Conservation (phyloP, 2,888 invertebrate genomes). For the Hololepta plana region DNA sequence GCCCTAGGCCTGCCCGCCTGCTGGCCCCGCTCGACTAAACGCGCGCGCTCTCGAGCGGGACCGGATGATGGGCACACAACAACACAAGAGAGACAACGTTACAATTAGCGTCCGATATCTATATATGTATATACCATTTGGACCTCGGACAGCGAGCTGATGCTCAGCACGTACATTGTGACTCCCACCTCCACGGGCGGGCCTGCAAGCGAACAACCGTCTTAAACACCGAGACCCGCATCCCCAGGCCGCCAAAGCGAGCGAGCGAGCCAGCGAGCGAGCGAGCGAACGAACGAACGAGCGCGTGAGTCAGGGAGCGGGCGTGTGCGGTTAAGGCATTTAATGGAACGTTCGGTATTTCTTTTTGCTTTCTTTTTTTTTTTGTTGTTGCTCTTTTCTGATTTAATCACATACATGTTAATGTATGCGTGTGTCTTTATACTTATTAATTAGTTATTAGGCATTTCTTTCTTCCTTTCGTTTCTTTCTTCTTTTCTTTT, state of each 20-base stretch:
- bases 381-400: too few species aligned
- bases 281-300: too few species aligned
- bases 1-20: conserved; percentile 24
- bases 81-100: too few species aligned
- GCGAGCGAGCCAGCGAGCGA: conserved; percentile 10
- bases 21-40: conserved; percentile 18
- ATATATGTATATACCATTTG: conserved; percentile 72
- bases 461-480: too few species aligned
- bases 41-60: conserved; percentile 17
- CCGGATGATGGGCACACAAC: conserved; percentile 19
- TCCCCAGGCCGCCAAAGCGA: conserved; percentile 24
- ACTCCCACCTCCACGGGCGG: conserved; percentile 93
- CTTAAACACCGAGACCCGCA: conserved; percentile 15
- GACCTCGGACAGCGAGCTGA: conserved; percentile 96
- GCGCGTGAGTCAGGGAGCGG: conserved; percentile 23
- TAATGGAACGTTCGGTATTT: too few species aligned
- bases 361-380: too few species aligned
- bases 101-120: too few species aligned
- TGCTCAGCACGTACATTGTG: conserved; percentile 96
- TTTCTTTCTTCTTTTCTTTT: too few species aligned
- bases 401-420: too few species aligned
- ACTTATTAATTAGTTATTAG: too few species aligned
- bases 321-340: too few species aligned
- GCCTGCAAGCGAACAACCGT: conserved; percentile 52
- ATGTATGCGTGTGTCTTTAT: too few species aligned